Conservation (phyloP, 2,888 invertebrate genomes). For the Synanthedon tipuliformis region DNA sequence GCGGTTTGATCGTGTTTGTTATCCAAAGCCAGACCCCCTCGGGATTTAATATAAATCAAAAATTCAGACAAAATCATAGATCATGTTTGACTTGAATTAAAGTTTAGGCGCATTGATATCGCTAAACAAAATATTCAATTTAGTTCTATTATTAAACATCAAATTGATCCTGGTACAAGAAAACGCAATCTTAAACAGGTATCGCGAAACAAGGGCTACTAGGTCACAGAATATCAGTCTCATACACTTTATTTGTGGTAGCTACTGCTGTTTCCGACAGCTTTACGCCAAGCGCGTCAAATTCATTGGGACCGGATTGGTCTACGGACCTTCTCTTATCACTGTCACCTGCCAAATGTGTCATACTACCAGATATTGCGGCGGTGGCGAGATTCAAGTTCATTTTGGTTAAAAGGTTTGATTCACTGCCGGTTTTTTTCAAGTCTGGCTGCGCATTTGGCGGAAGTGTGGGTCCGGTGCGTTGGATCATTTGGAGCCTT, state of each 20-base stretch:
- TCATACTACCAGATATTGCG: slow-evolving; percentile 51
- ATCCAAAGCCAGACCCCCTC: no score
- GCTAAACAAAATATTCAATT: not conserved
- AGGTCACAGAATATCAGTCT: slow-evolving; percentile 93
- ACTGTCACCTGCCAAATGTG: slow-evolving; percentile 34
- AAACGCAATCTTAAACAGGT: not conserved
- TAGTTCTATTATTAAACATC: not conserved
- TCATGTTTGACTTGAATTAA: not conserved
- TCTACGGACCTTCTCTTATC: not conserved
- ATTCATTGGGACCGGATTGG: slow-evolving; percentile 7
- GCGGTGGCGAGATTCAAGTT: slow-evolving; percentile 74
- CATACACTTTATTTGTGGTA: slow-evolving; percentile 86
- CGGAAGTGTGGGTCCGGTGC: slow-evolving; percentile 76
- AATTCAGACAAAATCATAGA: no score
- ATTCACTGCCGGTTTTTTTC: slow-evolving; percentile 91
- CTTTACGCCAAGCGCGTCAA: slow-evolving; percentile 11
- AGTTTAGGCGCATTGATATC: not conserved
- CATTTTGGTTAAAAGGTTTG: slow-evolving; percentile 86
- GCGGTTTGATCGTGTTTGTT: no score
- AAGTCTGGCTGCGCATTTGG: slow-evolving; percentile 75
- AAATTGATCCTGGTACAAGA: not conserved
- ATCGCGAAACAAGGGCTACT: not conserved
- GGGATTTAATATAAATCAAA: no score
- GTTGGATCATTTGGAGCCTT: slow-evolving; percentile 86
- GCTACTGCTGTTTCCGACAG: slow-evolving; percentile 36